Percentiles rank a stretch among this genome's conserved stretches.
Evolutionary conservation across 2,888 invertebrate genomes (phyloP).

Genomic region (Thymelicus lineola): DNA sequence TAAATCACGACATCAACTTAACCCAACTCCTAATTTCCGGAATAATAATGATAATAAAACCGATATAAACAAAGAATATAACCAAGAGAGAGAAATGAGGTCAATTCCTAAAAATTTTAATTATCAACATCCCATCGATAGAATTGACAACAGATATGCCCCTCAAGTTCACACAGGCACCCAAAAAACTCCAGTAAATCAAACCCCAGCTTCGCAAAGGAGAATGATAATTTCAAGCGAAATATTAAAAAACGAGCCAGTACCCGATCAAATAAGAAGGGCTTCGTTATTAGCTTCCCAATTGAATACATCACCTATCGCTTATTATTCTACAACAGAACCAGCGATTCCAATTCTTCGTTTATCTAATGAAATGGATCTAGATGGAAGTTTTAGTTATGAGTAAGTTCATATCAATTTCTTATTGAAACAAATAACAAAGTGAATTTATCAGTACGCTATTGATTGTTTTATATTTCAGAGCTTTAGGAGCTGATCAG

Average conservation of each 20-base stretch:
- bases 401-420: slow-evolving; percentile 67
- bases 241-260: slow-evolving; percentile 58
- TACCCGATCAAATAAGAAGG: slow-evolving; percentile 63
- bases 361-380: slow-evolving; percentile 83
- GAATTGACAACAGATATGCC: slow-evolving; percentile 65
- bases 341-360: slow-evolving; percentile 81
- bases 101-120: slow-evolving; percentile 52
- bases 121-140: slow-evolving; percentile 64
- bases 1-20: slow-evolving; percentile 48
- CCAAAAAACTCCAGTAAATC: slow-evolving; percentile 48
- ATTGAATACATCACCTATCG: slow-evolving; percentile 63
- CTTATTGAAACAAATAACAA: neutral
- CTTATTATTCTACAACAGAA: slow-evolving; percentile 75
- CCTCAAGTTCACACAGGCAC: slow-evolving; percentile 51
- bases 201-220: slow-evolving; percentile 57
- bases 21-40: slow-evolving; percentile 53
- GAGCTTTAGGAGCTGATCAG: slow-evolving; percentile 81
- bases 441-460: neutral
- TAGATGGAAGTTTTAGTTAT: slow-evolving; percentile 83
- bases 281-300: slow-evolving; percentile 60
- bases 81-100: slow-evolving; percentile 58
- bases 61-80: slow-evolving; percentile 34
- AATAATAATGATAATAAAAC: slow-evolving; percentile 1
- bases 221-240: slow-evolving; percentile 69
- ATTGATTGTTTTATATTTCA: slow-evolving; percentile 46